Conservation (phyloP, 2,888 invertebrate species). For the Barypeithes pellucidus region DNA sequence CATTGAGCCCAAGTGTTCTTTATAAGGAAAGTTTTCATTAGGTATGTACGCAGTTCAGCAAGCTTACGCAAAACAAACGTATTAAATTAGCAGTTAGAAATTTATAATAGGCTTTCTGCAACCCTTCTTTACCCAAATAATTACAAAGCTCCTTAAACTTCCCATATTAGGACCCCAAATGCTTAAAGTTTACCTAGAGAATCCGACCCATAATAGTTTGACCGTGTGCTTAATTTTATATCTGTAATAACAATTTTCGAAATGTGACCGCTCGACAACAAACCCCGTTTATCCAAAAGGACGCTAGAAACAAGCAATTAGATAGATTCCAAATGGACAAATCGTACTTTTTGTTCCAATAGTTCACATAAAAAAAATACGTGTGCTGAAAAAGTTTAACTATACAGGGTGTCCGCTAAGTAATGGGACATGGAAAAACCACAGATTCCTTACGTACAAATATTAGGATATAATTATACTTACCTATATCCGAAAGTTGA, state of each 20-base stretch:
- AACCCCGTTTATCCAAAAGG: constrained; percentile 33
- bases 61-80: constrained; percentile 51
- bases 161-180: constrained; percentile 47
- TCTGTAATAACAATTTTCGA: constrained; percentile 50
- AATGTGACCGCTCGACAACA: constrained; percentile 47
- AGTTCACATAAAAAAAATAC: too few species aligned
- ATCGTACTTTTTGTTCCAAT: too few species aligned
- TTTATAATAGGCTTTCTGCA: constrained; percentile 53
- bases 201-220: constrained; percentile 51
- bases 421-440: too few species aligned
- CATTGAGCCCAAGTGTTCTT: constrained; percentile 34
- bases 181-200: constrained; percentile 52
- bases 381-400: too few species aligned
- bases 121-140: constrained; percentile 51
- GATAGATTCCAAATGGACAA: too few species aligned
- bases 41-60: constrained; percentile 39
- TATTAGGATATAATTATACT: too few species aligned
- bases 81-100: constrained; percentile 54
- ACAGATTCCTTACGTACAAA: too few species aligned
- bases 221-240: constrained; percentile 52
- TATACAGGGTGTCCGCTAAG: too few species aligned
- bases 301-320: constrained; percentile 2
- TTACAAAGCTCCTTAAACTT: constrained; percentile 52
- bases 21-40: constrained; percentile 32
- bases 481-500: too few species aligned